A percentile compares a stretch with the other conserved stretches of the same genome.
Conservation (phyloP, 2,113 vertebrate genomes). For the Salminus brasiliensis region DNA sequence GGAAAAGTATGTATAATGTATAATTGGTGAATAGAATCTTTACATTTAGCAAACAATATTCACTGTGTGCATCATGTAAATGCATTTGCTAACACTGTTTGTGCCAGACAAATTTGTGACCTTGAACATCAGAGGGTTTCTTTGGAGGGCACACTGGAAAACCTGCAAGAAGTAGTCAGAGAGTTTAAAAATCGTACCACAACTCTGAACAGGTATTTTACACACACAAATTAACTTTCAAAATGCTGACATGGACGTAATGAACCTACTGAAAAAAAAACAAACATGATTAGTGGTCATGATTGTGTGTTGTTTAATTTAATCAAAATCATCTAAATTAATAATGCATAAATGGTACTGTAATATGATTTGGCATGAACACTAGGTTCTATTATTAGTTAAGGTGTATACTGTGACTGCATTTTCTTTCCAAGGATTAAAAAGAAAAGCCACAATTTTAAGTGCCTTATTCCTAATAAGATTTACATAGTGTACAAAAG, state of each 20-base stretch:
- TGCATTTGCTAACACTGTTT: not conserved
- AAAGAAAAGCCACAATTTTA: too few species aligned
- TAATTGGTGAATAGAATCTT: not conserved
- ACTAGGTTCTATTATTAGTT: too few species aligned
- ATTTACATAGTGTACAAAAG: too few species aligned
- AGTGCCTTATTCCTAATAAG: too few species aligned
- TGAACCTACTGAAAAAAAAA: not conserved
- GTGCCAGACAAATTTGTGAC: conserved; percentile 63
- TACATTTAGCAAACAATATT: not conserved
- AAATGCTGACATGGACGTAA: not conserved
- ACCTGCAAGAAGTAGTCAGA: conserved; percentile 59
- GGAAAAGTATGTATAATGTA: conserved; percentile 59
- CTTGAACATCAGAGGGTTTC: conserved; percentile 63
- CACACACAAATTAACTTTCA: not conserved
- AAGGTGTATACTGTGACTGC: too few species aligned
- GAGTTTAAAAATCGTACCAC: conserved; percentile 58
- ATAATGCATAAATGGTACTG: too few species aligned
- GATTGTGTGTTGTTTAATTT: too few species aligned
- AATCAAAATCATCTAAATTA: too few species aligned
- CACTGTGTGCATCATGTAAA: not conserved
- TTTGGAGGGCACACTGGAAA: conserved; percentile 56
- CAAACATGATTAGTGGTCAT: too few species aligned
- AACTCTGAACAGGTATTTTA: conserved; percentile 61
- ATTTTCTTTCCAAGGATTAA: too few species aligned
- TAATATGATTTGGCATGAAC: too few species aligned